Evolutionary conservation across 2,888 invertebrate genomes (phyloP).

Genomic region (Dexiosoma caninum): DNA sequence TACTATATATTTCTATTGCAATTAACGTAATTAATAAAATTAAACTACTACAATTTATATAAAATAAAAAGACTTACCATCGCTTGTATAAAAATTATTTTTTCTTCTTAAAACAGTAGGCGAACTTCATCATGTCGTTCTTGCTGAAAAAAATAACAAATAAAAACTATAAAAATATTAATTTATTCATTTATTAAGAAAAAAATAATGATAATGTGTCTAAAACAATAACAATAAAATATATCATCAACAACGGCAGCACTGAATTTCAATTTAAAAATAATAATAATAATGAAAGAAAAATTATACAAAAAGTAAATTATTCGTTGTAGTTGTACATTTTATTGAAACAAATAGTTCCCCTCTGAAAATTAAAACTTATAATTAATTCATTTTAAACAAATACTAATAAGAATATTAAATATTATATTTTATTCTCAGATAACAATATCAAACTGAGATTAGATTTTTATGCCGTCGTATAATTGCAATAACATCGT

Average conservation of each 20-base stretch:
- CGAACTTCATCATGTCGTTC: not conserved
- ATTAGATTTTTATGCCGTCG: not conserved
- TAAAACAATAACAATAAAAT: not conserved
- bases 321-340: not conserved
- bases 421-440: not conserved
- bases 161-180: not conserved
- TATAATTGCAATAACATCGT: not conserved
- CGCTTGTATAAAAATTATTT: not conserved
- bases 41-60: not conserved
- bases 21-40: not conserved
- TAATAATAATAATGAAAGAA: too few relatives aligned
- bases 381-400: slow-evolving; percentile 4
- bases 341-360: too few relatives aligned
- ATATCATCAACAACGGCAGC: not conserved
- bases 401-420: slow-evolving; percentile 11
- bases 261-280: slow-evolving; percentile 44
- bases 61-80: not conserved
- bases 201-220: slow-evolving; percentile 10
- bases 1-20: not conserved
- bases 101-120: not conserved
- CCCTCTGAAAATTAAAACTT: not conserved
- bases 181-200: slow-evolving; percentile 18
- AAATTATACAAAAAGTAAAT: slow-evolving; percentile 2
- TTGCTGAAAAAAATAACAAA: not conserved
- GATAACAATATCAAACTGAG: slow-evolving; percentile 14